Evolutionary conservation across 2,888 invertebrate genomes (phyloP).

Genomic region (Steinernema scapterisci): DNA sequence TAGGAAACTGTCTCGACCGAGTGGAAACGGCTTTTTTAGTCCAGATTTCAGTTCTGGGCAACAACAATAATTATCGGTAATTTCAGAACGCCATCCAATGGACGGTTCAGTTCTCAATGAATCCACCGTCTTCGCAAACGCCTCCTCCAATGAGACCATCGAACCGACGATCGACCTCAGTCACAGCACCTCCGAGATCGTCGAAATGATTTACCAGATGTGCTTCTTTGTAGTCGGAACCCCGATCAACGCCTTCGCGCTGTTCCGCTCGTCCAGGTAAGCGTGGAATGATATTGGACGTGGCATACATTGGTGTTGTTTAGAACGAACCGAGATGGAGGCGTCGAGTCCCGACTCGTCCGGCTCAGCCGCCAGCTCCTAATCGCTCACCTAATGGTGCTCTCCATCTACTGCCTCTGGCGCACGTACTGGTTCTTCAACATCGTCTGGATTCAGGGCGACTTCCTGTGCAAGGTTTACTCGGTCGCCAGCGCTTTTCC

Average conservation of each 20-base stretch:
- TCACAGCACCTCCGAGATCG: constrained; percentile 52
- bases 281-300: background rate
- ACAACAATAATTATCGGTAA: too few relatives aligned
- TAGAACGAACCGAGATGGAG: constrained; percentile 50
- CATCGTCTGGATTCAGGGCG: constrained; percentile 59
- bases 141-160: background rate
- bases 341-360: constrained; percentile 56
- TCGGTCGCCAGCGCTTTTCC: constrained; percentile 58
- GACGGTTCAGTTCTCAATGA: constrained; percentile 17
- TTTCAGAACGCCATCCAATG: constrained; percentile 24
- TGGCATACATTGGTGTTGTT: background rate
- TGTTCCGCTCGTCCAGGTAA: constrained; percentile 52
- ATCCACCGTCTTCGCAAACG: background rate
- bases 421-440: constrained; percentile 61
- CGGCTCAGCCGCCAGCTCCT: constrained; percentile 56
- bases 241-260: constrained; percentile 55
- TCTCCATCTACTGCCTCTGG: constrained; percentile 61
- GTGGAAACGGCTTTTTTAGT: too few relatives aligned
- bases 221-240: constrained; percentile 59
- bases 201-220: constrained; percentile 62
- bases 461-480: constrained; percentile 55
- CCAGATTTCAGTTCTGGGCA: too few relatives aligned
- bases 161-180: constrained; percentile 8
- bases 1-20: too few relatives aligned
- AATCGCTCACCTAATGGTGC: constrained; percentile 60